Base-by-base conservation (phyloP, 2,888 invertebrate species). In the Lasioglossum oenotherae region DNA sequence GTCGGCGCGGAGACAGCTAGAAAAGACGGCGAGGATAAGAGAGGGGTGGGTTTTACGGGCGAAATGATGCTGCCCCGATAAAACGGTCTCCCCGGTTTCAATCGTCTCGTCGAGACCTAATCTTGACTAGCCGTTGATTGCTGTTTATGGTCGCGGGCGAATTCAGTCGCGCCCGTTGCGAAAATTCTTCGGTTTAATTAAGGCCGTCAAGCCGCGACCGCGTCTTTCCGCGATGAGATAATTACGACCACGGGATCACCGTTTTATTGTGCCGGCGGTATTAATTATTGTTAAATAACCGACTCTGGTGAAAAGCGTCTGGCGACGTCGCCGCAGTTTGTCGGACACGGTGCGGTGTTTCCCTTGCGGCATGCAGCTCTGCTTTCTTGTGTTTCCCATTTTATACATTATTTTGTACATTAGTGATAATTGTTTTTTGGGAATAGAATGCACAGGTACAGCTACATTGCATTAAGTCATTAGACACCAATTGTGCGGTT, bases 161-260 rank as follows among this genome's bases (percentile, higher is more conserved):
- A 71, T 67, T 71, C 38, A 78, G 44, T 67, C 49, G 78, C 49
- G 67, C 23, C 41, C 23, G 44, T 19, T 23, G 60, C 31, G 78
- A 71, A 78, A 78, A 78, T 38, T 71, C 69, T n/a, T 1, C 38
- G 69, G 8, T 53, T 1, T 71, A 78, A 78, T 78, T 78, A 71
- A 78, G 78, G 78, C 16, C 78, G 78, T 3, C 31, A 38, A 53
- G 53, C 77, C 77, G 77, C 49, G 31, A 12, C 27, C 38, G 78
- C 69, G 78, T 71, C 49, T 69, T 64, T 69, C 76, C 73, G 53
- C 80, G 81, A 84, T 69, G 73, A 69, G 77, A 74, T 84, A 69
- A 84, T 84, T 77, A 84, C 72, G 67, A 74, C 53, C 60, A 53
- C 49, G 23, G 49, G 49, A 53, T 23, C n/a, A n/a, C 53, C n/a